These are phyloP conservation scores for Eulimnadia texana DNA, from an alignment of 1,140 invertebrate species.

Conservation along the genomic window DNA sequence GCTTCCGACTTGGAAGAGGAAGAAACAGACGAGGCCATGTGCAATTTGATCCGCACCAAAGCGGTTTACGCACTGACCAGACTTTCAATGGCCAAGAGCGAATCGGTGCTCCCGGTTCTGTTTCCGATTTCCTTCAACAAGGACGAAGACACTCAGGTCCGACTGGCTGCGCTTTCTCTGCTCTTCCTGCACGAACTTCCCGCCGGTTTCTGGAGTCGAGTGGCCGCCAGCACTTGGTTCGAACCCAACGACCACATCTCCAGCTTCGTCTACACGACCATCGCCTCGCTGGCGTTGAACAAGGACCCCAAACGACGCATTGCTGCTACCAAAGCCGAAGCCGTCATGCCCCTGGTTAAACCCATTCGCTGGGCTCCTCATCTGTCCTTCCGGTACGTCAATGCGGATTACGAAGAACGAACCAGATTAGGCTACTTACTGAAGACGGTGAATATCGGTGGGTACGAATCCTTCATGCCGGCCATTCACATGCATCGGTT, in stretches of 20 bases:
- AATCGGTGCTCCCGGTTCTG: constrained; percentile 21
- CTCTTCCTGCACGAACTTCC: constrained; percentile 19
- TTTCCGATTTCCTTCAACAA: constrained; percentile 22
- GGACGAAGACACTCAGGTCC: constrained; percentile 21
- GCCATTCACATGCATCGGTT: constrained; percentile 4
- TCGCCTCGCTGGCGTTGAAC: constrained; percentile 13
- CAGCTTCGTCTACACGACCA: constrained; percentile 20
- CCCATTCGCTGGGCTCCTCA: constrained; percentile 6
- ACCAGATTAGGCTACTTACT: constrained; percentile 9
- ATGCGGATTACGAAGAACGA: constrained; percentile 9
- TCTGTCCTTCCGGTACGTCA: constrained; percentile 3
- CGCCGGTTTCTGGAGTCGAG: constrained; percentile 20
- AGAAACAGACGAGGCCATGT: constrained; percentile 2
- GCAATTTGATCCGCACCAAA: constrained; percentile 16
- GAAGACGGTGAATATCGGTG: constrained; percentile 6
- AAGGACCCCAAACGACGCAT: constrained; percentile 12
- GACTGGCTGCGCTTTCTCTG: constrained; percentile 20
- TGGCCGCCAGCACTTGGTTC: constrained; percentile 21
- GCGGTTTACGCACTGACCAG: constrained; percentile 19
- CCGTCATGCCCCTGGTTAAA: constrained; percentile 12
- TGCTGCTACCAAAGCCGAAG: constrained; percentile 3
- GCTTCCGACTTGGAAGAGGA: constrained; percentile 8
- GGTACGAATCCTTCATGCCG: constrained; percentile 8
- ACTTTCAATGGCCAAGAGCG: constrained; percentile 15
- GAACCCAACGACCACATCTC: constrained; percentile 19